These are phyloP conservation scores for Chirona hameri DNA, from an alignment of 2,888 invertebrate genomes.

Conservation along the genomic window DNA sequence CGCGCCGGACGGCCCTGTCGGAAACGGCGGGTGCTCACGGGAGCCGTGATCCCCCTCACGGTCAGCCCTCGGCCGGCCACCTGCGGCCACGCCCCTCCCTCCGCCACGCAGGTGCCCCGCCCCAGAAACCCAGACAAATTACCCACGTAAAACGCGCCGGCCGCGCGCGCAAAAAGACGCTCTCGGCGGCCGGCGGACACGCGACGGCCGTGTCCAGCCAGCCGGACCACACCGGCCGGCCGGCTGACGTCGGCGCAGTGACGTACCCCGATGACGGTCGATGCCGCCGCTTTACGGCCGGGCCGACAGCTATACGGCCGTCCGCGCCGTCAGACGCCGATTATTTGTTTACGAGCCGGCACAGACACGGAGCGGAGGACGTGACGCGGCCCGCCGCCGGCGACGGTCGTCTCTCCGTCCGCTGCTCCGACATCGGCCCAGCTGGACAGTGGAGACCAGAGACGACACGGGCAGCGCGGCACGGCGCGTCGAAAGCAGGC, in stretches of 20 bases:
- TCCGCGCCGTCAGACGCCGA: not conserved
- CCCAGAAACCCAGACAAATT: slow-evolving; percentile 12
- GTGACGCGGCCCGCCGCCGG: too few relatives aligned
- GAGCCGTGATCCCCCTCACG: not conserved
- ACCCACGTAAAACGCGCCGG: not conserved
- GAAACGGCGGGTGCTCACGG: not conserved
- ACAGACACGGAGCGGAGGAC: not conserved
- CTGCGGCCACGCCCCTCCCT: not conserved
- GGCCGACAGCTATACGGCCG: not conserved
- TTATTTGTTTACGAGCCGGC: slow-evolving; percentile 11
- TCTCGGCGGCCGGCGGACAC: not conserved
- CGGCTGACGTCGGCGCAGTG: not conserved
- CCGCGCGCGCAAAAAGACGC: not conserved
- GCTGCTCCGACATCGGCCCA: too few relatives aligned
- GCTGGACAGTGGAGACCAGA: too few relatives aligned
- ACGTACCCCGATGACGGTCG: not conserved
- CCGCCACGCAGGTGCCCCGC: not conserved
- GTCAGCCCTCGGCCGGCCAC: not conserved
- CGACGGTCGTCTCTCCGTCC: too few relatives aligned
- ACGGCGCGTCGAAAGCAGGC: too few relatives aligned
- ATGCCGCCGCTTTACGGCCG: slow-evolving; percentile 6
- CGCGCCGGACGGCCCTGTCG: not conserved
- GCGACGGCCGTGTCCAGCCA: not conserved
- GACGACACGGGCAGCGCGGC: too few relatives aligned
- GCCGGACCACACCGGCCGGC: too few relatives aligned